A percentile compares a stretch with the other conserved stretches of the same genome.
Evolutionary conservation across 2,797 vertebrate genomes (phyloP).

Genomic region (Brotula barbata): DNA sequence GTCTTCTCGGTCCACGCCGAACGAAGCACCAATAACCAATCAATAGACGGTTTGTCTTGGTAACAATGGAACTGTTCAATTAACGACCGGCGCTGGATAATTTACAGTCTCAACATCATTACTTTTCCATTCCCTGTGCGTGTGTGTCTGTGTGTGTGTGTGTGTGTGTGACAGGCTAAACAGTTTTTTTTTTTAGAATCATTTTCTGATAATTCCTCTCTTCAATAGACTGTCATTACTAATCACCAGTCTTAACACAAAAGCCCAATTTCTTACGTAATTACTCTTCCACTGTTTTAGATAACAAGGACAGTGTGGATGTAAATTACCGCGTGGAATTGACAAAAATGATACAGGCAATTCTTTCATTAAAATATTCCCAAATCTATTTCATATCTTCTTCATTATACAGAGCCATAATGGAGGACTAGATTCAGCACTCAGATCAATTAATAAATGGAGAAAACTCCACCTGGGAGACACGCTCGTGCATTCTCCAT

Average conservation of each 20-base stretch:
- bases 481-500: constrained; percentile 61
- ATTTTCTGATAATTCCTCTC: constrained; percentile 73
- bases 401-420: constrained; percentile 69
- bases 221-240: constrained; percentile 66
- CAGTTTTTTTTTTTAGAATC: constrained; percentile 37
- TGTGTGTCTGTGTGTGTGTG: constrained; percentile 16
- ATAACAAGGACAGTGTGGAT: constrained; percentile 60
- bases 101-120: constrained; percentile 82
- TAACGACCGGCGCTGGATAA: constrained; percentile 85
- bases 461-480: constrained; percentile 75
- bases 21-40: constrained; percentile 67
- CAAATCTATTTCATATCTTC: constrained; percentile 69
- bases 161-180: constrained; percentile 22
- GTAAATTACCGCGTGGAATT: constrained; percentile 61
- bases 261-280: constrained; percentile 71
- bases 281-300: constrained; percentile 68
- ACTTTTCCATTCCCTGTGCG: constrained; percentile 68
- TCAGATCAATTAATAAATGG: constrained; percentile 78
- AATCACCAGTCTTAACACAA: constrained; percentile 72
- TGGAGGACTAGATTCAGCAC: constrained; percentile 65
- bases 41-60: constrained; percentile 87
- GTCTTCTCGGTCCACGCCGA: not conserved
- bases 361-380: constrained; percentile 73
- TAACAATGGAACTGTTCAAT: constrained; percentile 91
- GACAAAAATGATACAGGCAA: constrained; percentile 61